Base-by-base conservation (phyloP, 2,113 vertebrate species). In the Microtus montanus region DNA sequence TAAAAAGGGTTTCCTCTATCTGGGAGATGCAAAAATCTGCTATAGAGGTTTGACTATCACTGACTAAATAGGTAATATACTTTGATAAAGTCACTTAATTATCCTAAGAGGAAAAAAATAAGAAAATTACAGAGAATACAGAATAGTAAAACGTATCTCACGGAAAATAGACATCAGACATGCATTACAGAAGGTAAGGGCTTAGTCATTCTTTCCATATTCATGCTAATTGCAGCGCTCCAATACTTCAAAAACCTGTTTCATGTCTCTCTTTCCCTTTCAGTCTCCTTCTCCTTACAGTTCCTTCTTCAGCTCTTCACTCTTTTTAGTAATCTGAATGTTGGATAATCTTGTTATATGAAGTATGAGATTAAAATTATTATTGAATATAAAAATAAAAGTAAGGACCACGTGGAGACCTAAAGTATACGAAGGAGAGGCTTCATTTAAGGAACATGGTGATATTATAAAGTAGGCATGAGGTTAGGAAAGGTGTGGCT, bases 351-450 rank as follows among this genome's bases (percentile, higher is more conserved):
- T 90, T 54, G 35, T 26, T 38, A 30, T 35, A 83, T 30, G 8
- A 94, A n/a, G 0, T 41, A 24, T n/a, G 20, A 44, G 22, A 66
- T 78, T 2, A 90, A 74, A 95, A 79, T 0, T 17, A 87, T 78
- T 91, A 73, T 88, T 58, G 1, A 19, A 61, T 96, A 92, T 80
- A 66, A 85, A 90, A 94, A 77, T 61, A 84, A 87, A 35, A 86
- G 35, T 91, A 15, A 89, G 96, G 61, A 92, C n/a, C 71, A 79
- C n/a, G 2, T 75, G 96, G 96, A 13, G 35, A 52, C 71, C 38
- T 98, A 54, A 96, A 93, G 64, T 11, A 85, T 92, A 95, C 84
- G 54, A 96, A 97, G 87, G 61, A 80, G 64, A 95, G 96, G 68
- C 94, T 97, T 87, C 17, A 64, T 49, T 82, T 97, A 89, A 96